Percentiles rank a stretch among this genome's conserved stretches.
phyloP scores from a whole-genome alignment of 2,797 vertebrate genomes.

The Pogoniulus pusillus region DNA sequence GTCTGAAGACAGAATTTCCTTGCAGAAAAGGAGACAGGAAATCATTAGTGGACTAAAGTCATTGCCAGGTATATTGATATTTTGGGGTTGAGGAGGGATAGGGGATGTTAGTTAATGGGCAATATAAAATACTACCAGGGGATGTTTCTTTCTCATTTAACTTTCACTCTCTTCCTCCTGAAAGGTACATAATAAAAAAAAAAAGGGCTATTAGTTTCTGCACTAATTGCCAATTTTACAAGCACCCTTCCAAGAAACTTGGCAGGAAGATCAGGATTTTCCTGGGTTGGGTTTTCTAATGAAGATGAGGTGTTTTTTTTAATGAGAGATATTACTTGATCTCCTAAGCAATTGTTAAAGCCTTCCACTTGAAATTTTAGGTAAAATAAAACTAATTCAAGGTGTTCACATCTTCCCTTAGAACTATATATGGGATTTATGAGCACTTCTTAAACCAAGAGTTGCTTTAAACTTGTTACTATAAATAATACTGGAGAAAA shows the following conservation, averaged over 20 bases:
- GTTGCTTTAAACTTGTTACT: neutral
- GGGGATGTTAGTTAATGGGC: neutral
- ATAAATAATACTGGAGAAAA: neutral
- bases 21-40: constrained; percentile 87
- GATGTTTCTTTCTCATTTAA: neutral
- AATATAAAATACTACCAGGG: neutral
- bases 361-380: neutral
- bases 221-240: neutral
- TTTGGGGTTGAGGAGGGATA: neutral
- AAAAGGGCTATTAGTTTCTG: neutral
- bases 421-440: neutral
- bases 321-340: neutral
- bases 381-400: neutral
- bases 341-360: neutral
- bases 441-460: neutral
- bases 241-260: neutral
- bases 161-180: neutral
- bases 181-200: neutral
- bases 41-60: constrained; percentile 85
- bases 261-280: neutral
- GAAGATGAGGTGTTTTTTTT: neutral
- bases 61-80: constrained; percentile 83
- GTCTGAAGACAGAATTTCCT: constrained; percentile 93
- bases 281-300: neutral
- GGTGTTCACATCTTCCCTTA: neutral